phyloP scores from a whole-genome alignment of 2,797 vertebrate genomes.

The Lates japonicus region DNA sequence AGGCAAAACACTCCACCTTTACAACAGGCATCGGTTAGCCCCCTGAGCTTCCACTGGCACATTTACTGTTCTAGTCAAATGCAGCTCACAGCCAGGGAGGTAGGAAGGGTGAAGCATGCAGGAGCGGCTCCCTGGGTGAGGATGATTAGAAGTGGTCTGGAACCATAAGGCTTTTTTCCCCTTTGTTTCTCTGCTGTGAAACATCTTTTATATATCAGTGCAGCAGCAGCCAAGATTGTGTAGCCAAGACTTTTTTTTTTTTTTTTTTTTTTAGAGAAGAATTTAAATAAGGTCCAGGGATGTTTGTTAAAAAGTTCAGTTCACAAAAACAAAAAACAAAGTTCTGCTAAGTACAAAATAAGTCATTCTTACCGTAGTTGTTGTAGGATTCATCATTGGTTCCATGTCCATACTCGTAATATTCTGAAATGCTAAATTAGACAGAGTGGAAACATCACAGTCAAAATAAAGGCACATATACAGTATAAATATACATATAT shows the following conservation, averaged over 20 bases:
- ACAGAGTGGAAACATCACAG: conserved; percentile 27
- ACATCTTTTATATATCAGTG: conserved; percentile 67
- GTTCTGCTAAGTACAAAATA: conserved; percentile 1
- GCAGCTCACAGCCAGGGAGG: conserved; percentile 65
- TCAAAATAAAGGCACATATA: conserved; percentile 15
- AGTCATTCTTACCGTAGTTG: conserved; percentile 92
- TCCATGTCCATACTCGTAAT: conserved; percentile 95
- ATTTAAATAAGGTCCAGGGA: conserved; percentile 54
- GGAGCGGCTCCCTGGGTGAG: conserved; percentile 65
- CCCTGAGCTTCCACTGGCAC: conserved; percentile 71
- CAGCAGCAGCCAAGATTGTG: conserved; percentile 49
- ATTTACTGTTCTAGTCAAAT: conserved; percentile 70
- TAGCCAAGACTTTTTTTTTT: conserved; percentile 23
- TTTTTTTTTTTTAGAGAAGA: conserved; percentile 21
- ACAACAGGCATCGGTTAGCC: conserved; percentile 58
- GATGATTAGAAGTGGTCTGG: conserved; percentile 71
- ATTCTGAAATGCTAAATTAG: conserved; percentile 92
- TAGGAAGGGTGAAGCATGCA: conserved; percentile 63
- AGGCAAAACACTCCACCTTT: conserved; percentile 69
- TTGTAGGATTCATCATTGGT: conserved; percentile 94
- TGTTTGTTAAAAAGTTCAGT: conserved; percentile 12
- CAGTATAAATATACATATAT: too few species aligned
- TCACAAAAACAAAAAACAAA: conserved; percentile 6
- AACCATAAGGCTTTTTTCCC: conserved; percentile 60
- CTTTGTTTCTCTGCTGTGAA: conserved; percentile 70